phyloP scores from a whole-genome alignment of 2,888 invertebrate genomes.

The Oegoconia quadripuncta region DNA sequence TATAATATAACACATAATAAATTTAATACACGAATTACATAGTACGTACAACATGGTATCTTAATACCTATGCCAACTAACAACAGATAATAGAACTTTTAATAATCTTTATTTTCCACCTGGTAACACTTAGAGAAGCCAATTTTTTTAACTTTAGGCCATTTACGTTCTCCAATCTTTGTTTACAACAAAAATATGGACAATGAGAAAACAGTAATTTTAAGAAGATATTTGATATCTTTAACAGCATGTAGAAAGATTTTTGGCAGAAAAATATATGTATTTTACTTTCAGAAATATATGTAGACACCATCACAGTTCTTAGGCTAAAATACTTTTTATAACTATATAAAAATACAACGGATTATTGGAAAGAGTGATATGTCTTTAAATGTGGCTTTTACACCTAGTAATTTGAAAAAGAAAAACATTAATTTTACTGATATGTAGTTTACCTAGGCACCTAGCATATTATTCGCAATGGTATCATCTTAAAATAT shows the following conservation, averaged over 20 bases:
- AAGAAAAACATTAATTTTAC: slow-evolving; percentile 28
- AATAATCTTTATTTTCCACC: too few relatives aligned
- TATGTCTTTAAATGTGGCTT: slow-evolving; percentile 28
- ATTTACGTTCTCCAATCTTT: slow-evolving; percentile 22
- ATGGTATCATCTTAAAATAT: slow-evolving; percentile 16
- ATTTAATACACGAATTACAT: slow-evolving; percentile 55
- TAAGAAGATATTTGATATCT: slow-evolving; percentile 65
- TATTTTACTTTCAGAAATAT: slow-evolving; percentile 55
- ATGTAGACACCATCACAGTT: slow-evolving; percentile 49
- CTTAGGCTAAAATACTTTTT: slow-evolving; percentile 43
- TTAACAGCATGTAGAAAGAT: slow-evolving; percentile 44
- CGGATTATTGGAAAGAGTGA: slow-evolving; percentile 31
- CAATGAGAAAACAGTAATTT: slow-evolving; percentile 18
- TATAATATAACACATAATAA: slow-evolving; percentile 68
- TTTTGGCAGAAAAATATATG: slow-evolving; percentile 57
- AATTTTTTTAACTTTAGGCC: slow-evolving; percentile 46
- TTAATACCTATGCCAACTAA: slow-evolving; percentile 34
- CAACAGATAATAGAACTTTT: slow-evolving; percentile 28
- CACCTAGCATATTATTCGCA: slow-evolving; percentile 51
- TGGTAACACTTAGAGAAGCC: too few relatives aligned
- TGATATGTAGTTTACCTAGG: slow-evolving; percentile 63
- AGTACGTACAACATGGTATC: slow-evolving; percentile 43
- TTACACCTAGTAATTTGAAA: slow-evolving; percentile 24
- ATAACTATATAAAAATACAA: slow-evolving; percentile 27
- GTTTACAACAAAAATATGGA: slow-evolving; percentile 18